A percentile compares a stretch with the other conserved stretches of the same genome.
phyloP scores from a whole-genome alignment of 2,113 vertebrate species.

The Austrofundulus limnaeus region DNA sequence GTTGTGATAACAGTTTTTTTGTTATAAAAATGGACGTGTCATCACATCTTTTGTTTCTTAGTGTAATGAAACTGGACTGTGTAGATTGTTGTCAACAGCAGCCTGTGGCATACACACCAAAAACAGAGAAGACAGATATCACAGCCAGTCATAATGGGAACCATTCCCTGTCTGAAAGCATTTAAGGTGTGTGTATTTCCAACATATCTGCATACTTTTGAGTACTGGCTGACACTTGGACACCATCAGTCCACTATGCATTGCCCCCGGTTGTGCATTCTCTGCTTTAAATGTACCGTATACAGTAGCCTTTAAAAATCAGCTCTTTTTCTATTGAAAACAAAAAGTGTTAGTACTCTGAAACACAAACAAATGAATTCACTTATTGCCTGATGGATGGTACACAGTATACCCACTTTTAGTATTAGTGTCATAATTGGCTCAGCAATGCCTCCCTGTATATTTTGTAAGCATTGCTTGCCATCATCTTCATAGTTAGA shows the following conservation, averaged over 20 bases:
- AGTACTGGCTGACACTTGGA: slow-evolving; percentile 38
- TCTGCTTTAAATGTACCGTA: slow-evolving; percentile 38
- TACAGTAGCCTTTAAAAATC: slow-evolving; percentile 8
- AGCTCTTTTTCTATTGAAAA: slow-evolving; percentile 27
- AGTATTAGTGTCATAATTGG: slow-evolving; percentile 33
- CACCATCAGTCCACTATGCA: slow-evolving; percentile 35
- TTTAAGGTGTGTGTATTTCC: slow-evolving; percentile 21
- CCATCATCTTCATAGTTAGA: slow-evolving; percentile 16
- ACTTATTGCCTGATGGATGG: slow-evolving; percentile 79
- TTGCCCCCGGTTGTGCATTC: slow-evolving; percentile 27
- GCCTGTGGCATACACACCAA: not conserved
- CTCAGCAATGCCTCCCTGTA: slow-evolving; percentile 46
- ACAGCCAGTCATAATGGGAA: not conserved
- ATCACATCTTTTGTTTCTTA: not conserved
- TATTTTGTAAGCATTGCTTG: slow-evolving; percentile 37
- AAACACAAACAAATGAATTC: slow-evolving; percentile 72
- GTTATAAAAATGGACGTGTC: not conserved
- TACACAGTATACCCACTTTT: slow-evolving; percentile 56
- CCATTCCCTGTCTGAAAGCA: slow-evolving; percentile 6
- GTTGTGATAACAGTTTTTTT: not conserved
- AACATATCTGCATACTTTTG: slow-evolving; percentile 15
- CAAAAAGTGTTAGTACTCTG: slow-evolving; percentile 66
- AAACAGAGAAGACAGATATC: not conserved
- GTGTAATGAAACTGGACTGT: not conserved
- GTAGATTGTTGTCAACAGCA: not conserved